These are phyloP conservation scores for Callionymus lyra DNA, from an alignment of 2,113 vertebrate genomes.

Conservation along the genomic window DNA sequence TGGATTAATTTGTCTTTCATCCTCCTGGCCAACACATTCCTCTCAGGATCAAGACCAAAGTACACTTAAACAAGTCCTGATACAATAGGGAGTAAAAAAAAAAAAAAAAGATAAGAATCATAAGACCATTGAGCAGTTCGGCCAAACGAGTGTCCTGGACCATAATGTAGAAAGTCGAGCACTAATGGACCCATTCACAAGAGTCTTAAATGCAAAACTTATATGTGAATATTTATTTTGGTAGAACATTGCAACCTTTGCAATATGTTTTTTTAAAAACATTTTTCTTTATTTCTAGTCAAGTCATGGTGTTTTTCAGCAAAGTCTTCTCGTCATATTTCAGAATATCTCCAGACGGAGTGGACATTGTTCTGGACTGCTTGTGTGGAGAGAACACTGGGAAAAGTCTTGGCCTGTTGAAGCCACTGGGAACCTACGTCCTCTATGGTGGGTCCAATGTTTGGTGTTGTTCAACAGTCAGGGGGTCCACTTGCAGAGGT, in stretches of 20 bases:
- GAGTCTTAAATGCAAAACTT: no score
- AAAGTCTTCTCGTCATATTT: conserved; percentile 19
- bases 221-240: conserved; percentile 2
- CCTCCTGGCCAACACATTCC: conserved; percentile 59
- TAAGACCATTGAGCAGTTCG: conserved; percentile 53
- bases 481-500: no score
- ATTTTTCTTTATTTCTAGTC: conserved; percentile 2
- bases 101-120: conserved; percentile 54
- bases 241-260: conserved; percentile 5
- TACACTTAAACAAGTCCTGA: conserved; percentile 58
- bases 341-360: conserved; percentile 90
- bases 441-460: conserved; percentile 80
- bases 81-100: conserved; percentile 43
- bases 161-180: conserved; percentile 32
- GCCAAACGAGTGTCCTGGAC: conserved; percentile 38
- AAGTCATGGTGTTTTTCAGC: background rate
- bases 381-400: conserved; percentile 95
- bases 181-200: background rate
- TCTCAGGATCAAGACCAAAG: conserved; percentile 65
- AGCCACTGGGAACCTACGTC: conserved; percentile 92
- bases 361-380: conserved; percentile 94
- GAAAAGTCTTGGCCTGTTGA: conserved; percentile 89
- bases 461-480: no score
- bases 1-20: conserved; percentile 66
- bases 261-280: no score